These are phyloP conservation scores for Eilema griseolum DNA, from an alignment of 2,888 invertebrate species.

Conservation along the genomic window DNA sequence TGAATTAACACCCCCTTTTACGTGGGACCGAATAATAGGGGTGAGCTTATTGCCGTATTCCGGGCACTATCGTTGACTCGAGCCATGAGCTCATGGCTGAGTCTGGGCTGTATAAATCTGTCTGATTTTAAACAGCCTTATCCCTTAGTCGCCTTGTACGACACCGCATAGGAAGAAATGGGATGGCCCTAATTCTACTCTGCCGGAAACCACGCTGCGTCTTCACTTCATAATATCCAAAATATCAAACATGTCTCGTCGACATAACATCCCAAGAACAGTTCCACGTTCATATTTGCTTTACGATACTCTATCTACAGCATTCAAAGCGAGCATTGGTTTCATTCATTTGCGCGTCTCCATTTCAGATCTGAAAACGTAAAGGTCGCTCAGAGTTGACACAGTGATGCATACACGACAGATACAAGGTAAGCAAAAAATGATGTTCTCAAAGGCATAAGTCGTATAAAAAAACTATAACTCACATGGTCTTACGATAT, in stretches of 20 bases:
- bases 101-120: too few species aligned
- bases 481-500: slow-evolving; percentile 71
- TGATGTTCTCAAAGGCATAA: slow-evolving; percentile 40
- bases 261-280: slow-evolving; percentile 54
- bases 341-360: slow-evolving; percentile 63
- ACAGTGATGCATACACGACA: slow-evolving; percentile 39
- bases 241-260: slow-evolving; percentile 58
- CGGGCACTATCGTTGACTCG: too few species aligned
- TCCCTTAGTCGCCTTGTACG: too few species aligned
- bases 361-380: slow-evolving; percentile 56
- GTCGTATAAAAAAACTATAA: slow-evolving; percentile 50
- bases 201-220: too few species aligned
- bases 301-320: slow-evolving; percentile 52
- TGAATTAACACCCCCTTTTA: too few species aligned
- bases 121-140: too few species aligned
- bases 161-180: too few species aligned
- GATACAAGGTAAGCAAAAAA: slow-evolving; percentile 49
- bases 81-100: too few species aligned
- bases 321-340: slow-evolving; percentile 57
- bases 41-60: too few species aligned
- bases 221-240: slow-evolving; percentile 17
- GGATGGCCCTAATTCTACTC: too few species aligned
- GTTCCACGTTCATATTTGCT: slow-evolving; percentile 63
- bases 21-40: too few species aligned
- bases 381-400: slow-evolving; percentile 44